A percentile compares a stretch with the other conserved stretches of the same genome.
phyloP scores from a whole-genome alignment of 2,888 invertebrate species.

The Aromia moschata region DNA sequence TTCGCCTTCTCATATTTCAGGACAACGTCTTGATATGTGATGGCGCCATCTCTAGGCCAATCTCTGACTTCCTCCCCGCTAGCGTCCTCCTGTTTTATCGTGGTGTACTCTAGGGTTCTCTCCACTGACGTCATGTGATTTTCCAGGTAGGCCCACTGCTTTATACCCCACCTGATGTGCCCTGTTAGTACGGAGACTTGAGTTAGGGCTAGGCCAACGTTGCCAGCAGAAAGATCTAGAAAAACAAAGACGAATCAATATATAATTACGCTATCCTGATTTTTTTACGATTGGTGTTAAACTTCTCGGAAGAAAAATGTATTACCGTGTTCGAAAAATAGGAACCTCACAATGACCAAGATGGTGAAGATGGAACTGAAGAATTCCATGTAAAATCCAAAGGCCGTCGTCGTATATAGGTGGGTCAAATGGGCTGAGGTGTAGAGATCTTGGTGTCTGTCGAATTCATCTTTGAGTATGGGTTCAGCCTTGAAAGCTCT shows the following conservation, averaged over 20 bases:
- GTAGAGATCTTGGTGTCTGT: conserved; percentile 54
- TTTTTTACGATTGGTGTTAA: no score
- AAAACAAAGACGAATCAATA: neutral
- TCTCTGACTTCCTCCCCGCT: conserved; percentile 43
- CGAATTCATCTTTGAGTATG: conserved; percentile 52
- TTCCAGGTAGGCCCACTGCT: conserved; percentile 83
- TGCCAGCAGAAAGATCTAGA: conserved; percentile 64
- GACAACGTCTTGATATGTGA: conserved; percentile 67
- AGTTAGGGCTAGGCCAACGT: conserved; percentile 81
- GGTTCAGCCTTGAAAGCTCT: conserved; percentile 50
- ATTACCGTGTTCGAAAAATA: conserved; percentile 36
- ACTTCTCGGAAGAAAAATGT: neutral
- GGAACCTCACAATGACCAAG: conserved; percentile 36
- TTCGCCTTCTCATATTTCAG: conserved; percentile 68
- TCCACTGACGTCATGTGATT: conserved; percentile 91
- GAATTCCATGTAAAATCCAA: conserved; percentile 50
- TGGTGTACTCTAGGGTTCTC: conserved; percentile 67
- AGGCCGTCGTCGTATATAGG: conserved; percentile 45
- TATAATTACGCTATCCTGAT: no score
- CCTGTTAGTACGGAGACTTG: conserved; percentile 82
- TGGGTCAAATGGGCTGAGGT: conserved; percentile 51
- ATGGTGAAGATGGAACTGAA: conserved; percentile 42
- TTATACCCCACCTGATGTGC: conserved; percentile 68
- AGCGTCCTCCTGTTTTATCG: conserved; percentile 58
- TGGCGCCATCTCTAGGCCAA: conserved; percentile 70